A percentile compares a stretch with the other conserved stretches of the same genome.
Conservation (phyloP, 2,888 invertebrate species). For the Sceliomorpha sp. region DNA sequence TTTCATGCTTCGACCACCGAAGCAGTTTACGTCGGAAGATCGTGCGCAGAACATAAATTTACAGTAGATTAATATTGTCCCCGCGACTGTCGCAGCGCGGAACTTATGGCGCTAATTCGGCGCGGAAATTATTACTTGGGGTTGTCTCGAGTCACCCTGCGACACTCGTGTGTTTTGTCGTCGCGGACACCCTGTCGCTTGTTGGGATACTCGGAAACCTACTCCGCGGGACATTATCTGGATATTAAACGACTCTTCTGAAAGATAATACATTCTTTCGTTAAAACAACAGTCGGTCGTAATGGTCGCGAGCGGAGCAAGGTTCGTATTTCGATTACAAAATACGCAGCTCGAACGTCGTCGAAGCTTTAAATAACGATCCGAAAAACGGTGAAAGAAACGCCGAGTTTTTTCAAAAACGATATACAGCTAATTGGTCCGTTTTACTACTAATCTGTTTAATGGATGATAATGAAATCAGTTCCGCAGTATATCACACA, state of each 20-base stretch:
- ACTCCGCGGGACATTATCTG: constrained; percentile 57
- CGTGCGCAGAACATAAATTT: constrained; percentile 71
- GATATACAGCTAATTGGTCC: no score
- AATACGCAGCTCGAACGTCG: no score
- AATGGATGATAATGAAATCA: constrained; percentile 54
- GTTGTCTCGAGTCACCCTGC: constrained; percentile 67
- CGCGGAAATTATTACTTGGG: constrained; percentile 76
- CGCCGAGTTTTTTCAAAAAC: no score
- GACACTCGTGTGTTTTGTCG: constrained; percentile 71
- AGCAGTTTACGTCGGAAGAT: constrained; percentile 17
- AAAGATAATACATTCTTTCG: constrained; percentile 30
- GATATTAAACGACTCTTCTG: constrained; percentile 54
- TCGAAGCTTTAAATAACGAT: no score
- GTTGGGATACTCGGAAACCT: constrained; percentile 26
- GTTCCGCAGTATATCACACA: constrained; percentile 42
- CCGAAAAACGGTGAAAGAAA: no score
- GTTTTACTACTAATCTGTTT: no score
- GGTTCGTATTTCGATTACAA: no score
- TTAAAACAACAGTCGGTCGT: no score
- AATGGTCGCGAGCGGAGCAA: no score
- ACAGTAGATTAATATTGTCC: constrained; percentile 80
- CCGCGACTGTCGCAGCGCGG: constrained; percentile 73
- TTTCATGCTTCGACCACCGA: constrained; percentile 2
- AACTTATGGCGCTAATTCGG: constrained; percentile 80
- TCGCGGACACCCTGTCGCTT: constrained; percentile 58